These are phyloP conservation scores for Chromobotia macracanthus DNA, from an alignment of 2,797 vertebrate genomes.

Conservation along the genomic window DNA sequence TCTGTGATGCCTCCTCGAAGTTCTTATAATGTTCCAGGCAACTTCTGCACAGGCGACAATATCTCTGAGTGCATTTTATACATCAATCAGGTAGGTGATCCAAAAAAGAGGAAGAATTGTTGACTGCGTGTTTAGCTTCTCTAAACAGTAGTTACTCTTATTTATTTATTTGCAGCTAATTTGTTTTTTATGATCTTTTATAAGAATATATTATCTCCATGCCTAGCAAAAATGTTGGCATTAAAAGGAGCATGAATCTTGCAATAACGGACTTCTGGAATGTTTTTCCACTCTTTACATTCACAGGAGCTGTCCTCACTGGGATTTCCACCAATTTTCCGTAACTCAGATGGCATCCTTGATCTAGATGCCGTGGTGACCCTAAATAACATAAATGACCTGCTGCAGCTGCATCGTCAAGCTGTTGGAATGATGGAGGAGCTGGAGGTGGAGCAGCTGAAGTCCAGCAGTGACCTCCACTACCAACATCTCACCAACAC, in stretches of 20 bases:
- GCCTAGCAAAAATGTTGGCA: background rate
- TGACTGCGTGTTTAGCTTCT: too few relatives aligned
- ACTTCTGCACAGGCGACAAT: slow-evolving; percentile 93
- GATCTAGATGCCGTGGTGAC: slow-evolving; percentile 82
- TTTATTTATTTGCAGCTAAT: too few relatives aligned
- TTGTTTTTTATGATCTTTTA: background rate
- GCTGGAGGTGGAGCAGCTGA: slow-evolving; percentile 88
- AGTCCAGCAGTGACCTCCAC: slow-evolving; percentile 85
- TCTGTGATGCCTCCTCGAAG: slow-evolving; percentile 77
- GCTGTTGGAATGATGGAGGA: slow-evolving; percentile 86
- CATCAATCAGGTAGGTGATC: slow-evolving; percentile 84
- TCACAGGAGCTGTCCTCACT: slow-evolving; percentile 86
- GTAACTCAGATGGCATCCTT: slow-evolving; percentile 68
- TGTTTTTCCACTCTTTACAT: background rate
- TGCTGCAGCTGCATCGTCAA: slow-evolving; percentile 86
- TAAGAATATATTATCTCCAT: background rate
- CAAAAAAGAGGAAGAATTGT: background rate
- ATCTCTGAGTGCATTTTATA: slow-evolving; percentile 88
- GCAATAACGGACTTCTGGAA: too few relatives aligned
- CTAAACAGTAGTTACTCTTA: too few relatives aligned
- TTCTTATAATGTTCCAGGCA: slow-evolving; percentile 74
- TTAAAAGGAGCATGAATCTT: background rate
- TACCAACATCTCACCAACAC: slow-evolving; percentile 83
- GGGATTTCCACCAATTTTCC: slow-evolving; percentile 85
- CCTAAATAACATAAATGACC: slow-evolving; percentile 90